Evolutionary conservation across 2,797 vertebrate genomes (phyloP).

Genomic region (Periparus ater): DNA sequence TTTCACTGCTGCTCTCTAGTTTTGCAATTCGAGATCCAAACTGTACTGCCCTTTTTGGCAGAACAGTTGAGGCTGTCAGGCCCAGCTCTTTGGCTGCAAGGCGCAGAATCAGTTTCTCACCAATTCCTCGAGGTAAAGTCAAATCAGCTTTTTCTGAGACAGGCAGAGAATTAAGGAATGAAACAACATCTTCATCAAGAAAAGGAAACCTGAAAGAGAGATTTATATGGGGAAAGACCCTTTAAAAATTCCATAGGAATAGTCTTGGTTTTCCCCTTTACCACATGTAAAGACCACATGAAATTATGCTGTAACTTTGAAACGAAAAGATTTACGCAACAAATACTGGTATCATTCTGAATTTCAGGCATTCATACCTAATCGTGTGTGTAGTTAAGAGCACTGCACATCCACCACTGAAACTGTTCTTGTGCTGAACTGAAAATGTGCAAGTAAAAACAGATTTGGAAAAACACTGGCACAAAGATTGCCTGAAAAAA

Average conservation of each 20-base stretch:
- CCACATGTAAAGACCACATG: not conserved
- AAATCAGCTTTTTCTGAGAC: conserved; percentile 88
- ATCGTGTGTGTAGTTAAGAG: not conserved
- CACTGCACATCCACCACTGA: not conserved
- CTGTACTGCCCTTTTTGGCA: conserved; percentile 95
- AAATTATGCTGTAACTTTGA: not conserved
- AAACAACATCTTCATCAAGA: conserved; percentile 93
- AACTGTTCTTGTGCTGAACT: not conserved
- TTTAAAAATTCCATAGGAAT: not conserved
- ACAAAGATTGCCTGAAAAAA: not conserved
- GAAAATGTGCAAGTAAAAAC: not conserved
- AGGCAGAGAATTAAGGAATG: conserved; percentile 87
- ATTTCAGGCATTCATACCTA: not conserved
- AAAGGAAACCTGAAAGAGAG: conserved; percentile 87
- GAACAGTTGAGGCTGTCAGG: conserved; percentile 77
- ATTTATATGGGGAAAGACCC: not conserved
- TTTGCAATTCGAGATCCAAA: conserved; percentile 96
- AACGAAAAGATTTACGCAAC: not conserved
- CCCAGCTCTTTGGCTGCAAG: conserved; percentile 83
- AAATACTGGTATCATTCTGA: not conserved
- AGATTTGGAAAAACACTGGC: not conserved
- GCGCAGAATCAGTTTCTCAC: conserved; percentile 92
- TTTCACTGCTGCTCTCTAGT: conserved; percentile 86
- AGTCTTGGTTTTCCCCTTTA: not conserved
- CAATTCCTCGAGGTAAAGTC: conserved; percentile 87